Conservation (phyloP, 2,797 vertebrate genomes). For the Carcharodon carcharias region DNA sequence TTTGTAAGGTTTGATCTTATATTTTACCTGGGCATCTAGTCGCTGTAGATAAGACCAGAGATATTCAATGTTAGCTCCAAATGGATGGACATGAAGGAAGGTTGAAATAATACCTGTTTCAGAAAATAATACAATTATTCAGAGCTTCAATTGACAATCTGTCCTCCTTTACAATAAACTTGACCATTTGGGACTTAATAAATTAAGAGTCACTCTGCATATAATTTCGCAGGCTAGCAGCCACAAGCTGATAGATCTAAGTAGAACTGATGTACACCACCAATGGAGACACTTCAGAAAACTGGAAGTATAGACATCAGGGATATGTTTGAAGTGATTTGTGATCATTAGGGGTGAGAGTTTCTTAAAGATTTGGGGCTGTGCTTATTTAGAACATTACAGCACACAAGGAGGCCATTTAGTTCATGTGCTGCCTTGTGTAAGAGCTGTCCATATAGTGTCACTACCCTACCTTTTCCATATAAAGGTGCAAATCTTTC, state of each 20-base stretch:
- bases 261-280: neutral
- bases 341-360: neutral
- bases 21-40: conserved; percentile 82
- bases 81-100: conserved; percentile 93
- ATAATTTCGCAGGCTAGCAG: conserved; percentile 42
- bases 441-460: no score
- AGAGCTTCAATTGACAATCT: neutral
- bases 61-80: conserved; percentile 93
- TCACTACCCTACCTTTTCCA: neutral
- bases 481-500: neutral
- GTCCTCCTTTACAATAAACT: neutral
- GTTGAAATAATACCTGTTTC: conserved; percentile 84
- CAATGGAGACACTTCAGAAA: neutral
- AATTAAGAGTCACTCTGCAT: neutral
- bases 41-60: conserved; percentile 95
- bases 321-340: neutral
- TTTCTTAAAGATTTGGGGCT: neutral
- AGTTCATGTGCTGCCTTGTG: neutral
- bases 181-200: neutral
- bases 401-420: neutral
- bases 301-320: neutral
- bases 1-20: conserved; percentile 41
- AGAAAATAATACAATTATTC: conserved; percentile 43
- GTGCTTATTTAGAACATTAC: neutral
- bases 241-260: neutral